phyloP scores from a whole-genome alignment of 1,140 invertebrate genomes.

The Glomeris maerens region DNA sequence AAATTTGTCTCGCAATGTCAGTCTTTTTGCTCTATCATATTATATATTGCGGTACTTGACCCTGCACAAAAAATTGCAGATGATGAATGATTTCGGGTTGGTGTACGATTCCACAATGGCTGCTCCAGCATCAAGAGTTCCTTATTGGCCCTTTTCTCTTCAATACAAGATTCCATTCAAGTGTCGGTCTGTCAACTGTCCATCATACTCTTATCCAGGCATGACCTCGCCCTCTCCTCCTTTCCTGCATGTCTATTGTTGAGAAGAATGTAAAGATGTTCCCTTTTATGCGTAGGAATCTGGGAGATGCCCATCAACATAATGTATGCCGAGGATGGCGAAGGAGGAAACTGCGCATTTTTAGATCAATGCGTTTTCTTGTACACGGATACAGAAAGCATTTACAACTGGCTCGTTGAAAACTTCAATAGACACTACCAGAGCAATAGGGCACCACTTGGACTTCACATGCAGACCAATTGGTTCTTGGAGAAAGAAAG shows the following conservation, averaged over 20 bases:
- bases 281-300: constrained; percentile 42
- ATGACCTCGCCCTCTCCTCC: constrained; percentile 15
- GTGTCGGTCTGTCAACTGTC: constrained; percentile 79
- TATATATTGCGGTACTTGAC: too few species aligned
- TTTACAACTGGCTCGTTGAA: constrained; percentile 79
- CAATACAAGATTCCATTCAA: constrained; percentile 83
- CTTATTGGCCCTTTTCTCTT: constrained; percentile 88
- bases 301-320: constrained; percentile 91
- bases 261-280: not conserved
- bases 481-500: constrained; percentile 84
- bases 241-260: not conserved
- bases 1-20: too few species aligned
- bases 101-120: constrained; percentile 83
- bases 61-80: too few species aligned
- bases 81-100: constrained; percentile 76
- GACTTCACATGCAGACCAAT: constrained; percentile 88
- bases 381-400: constrained; percentile 69
- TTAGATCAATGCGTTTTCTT: constrained; percentile 85
- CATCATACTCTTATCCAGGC: constrained; percentile 77
- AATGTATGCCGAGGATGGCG: constrained; percentile 71
- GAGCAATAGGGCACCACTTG: constrained; percentile 76
- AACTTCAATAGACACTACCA: constrained; percentile 75
- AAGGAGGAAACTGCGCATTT: constrained; percentile 83
- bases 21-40: not conserved
- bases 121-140: constrained; percentile 59